Percentiles rank a stretch among this genome's conserved stretches.
Conservation (phyloP, 2,797 vertebrate genomes). For the Urophycis tenuis region DNA sequence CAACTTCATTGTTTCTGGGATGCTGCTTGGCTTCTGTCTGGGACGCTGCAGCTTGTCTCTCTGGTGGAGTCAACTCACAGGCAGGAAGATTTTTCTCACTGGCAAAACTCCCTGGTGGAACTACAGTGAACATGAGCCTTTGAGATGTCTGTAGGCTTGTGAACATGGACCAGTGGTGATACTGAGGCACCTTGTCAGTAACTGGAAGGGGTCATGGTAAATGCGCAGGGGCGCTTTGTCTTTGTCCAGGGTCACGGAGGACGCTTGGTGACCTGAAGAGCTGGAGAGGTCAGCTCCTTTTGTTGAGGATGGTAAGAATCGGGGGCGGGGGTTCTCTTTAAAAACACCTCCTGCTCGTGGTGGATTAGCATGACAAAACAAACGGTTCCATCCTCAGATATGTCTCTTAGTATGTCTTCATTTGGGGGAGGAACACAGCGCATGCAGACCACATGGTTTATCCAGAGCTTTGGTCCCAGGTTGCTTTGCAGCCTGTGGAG, state of each 20-base stretch:
- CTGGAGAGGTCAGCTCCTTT: constrained; percentile 44
- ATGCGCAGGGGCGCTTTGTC: constrained; percentile 17
- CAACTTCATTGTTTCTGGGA: constrained; percentile 48
- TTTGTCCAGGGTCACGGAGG: constrained; percentile 42
- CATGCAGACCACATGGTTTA: not conserved
- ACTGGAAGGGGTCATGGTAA: constrained; percentile 56
- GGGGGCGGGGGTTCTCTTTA: constrained; percentile 6
- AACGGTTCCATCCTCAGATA: constrained; percentile 13
- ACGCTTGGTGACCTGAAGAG: constrained; percentile 44
- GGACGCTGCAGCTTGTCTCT: not conserved
- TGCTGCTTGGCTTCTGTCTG: constrained; percentile 24
- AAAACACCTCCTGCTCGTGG: constrained; percentile 23
- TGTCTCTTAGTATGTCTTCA: constrained; percentile 3
- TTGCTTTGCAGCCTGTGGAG: not conserved
- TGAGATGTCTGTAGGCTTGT: constrained; percentile 27
- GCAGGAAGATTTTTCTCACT: constrained; percentile 11
- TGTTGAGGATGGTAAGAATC: constrained; percentile 32
- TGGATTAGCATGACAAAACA: constrained; percentile 33
- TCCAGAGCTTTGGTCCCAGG: not conserved
- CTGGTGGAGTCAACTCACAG: not conserved
- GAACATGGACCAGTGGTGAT: constrained; percentile 38
- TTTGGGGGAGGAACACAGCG: not conserved
- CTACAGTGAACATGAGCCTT: not conserved
- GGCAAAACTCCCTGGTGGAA: no score
- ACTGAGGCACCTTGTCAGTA: constrained; percentile 46